phyloP scores from a whole-genome alignment of 1,140 invertebrate genomes.

The Harlomillsia oculata region DNA sequence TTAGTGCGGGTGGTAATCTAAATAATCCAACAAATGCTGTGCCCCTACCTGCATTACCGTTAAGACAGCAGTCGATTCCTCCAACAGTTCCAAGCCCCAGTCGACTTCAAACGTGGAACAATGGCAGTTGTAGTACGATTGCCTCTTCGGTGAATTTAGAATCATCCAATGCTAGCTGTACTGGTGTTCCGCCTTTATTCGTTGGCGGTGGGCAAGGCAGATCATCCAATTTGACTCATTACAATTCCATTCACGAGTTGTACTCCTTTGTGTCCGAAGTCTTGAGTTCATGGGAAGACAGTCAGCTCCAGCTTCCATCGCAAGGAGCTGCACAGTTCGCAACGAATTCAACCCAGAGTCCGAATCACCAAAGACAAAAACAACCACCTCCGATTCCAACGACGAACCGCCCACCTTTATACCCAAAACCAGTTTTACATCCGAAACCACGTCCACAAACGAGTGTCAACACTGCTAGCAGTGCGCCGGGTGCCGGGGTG shows the following conservation, averaged over 20 bases:
- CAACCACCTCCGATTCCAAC: too few relatives aligned
- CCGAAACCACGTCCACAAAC: background rate
- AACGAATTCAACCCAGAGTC: background rate
- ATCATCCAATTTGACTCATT: conserved; percentile 22
- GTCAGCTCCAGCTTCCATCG: conserved; percentile 2
- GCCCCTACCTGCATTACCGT: too few relatives aligned
- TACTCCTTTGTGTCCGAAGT: conserved; percentile 35
- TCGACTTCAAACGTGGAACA: too few relatives aligned
- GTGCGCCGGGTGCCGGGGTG: background rate
- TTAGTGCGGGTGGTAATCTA: too few relatives aligned
- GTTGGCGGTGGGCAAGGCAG: background rate
- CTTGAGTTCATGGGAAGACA: conserved; percentile 32
- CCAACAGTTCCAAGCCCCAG: too few relatives aligned
- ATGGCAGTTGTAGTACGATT: conserved; percentile 8
- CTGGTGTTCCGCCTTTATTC: too few relatives aligned
- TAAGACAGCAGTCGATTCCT: too few relatives aligned
- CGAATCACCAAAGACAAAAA: background rate
- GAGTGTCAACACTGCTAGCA: background rate
- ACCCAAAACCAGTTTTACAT: background rate
- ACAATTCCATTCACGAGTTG: conserved; percentile 35
- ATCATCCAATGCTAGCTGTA: conserved; percentile 4
- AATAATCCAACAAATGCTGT: too few relatives aligned
- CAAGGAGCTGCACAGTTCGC: background rate
- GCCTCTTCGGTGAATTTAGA: conserved; percentile 6
- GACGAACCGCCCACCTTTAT: background rate